These are phyloP conservation scores for Lasiurus borealis DNA, from an alignment of 2,113 vertebrate genomes.

Conservation along the genomic window DNA sequence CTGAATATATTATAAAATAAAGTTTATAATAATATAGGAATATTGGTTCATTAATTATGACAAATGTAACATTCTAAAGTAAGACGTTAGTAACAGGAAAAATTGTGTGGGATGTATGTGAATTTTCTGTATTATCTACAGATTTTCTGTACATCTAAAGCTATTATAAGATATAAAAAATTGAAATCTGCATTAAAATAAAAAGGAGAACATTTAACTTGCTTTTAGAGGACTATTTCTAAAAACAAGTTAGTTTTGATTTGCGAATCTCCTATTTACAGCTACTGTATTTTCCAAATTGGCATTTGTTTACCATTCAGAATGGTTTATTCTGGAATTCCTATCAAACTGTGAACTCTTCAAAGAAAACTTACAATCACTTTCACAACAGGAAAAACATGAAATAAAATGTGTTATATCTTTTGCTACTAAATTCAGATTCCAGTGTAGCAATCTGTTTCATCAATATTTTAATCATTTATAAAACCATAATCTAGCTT, in stretches of 20 bases:
- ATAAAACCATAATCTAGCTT: slow-evolving; percentile 28
- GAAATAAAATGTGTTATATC: neutral
- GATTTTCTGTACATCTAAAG: neutral
- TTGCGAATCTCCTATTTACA: neutral
- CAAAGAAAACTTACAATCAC: neutral
- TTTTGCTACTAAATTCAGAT: slow-evolving; percentile 59
- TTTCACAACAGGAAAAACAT: neutral
- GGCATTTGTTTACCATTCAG: neutral
- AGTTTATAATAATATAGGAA: neutral
- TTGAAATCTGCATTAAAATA: neutral
- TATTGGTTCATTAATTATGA: neutral
- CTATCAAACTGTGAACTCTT: neutral
- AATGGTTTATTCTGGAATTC: neutral
- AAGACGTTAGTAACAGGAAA: neutral
- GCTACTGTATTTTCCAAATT: neutral
- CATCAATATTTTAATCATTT: slow-evolving; percentile 69
- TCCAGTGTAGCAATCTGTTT: slow-evolving; percentile 50
- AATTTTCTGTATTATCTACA: neutral
- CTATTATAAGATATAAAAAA: neutral
- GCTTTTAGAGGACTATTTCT: neutral
- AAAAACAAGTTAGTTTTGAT: neutral
- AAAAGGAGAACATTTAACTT: neutral
- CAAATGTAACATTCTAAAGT: neutral
- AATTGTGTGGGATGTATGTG: neutral
- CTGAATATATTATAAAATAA: neutral